Base-by-base conservation (phyloP, 2,113 vertebrate species). In the Ellobius talpinus region DNA sequence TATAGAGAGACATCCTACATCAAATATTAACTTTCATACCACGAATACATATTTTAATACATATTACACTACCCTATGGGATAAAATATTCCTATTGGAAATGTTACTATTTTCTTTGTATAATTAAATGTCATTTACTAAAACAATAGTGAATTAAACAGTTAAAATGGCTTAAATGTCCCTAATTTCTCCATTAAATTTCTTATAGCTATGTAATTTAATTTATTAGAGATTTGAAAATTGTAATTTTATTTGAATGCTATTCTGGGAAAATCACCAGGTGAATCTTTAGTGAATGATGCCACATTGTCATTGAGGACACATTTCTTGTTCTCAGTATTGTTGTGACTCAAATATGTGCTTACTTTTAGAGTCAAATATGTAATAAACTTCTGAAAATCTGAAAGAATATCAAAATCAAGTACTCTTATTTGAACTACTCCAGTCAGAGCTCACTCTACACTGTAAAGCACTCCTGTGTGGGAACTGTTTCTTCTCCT, bases 181-280 rank as follows among this genome's bases (percentile, higher is more conserved):
- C 45, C 33, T 90, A 84, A 70, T 3, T 63, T 81, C 14, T 10
- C 42, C 3, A 47, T 50, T 63, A 58, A 88, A 91, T 16, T 65
- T 1, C 17, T 86, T 88, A 10, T 74, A 39, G 65, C 45, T 50
- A 63, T 63, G 31, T 47, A 74, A 39, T 55, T 78, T 61, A 77
- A 39, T 66, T 74, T 65, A 76, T 82, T 76, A 31, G 17, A 47
- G 36, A 65, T 74, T 96, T 55, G 23, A 70, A 52, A 21, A 72
- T 19, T 26, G 24, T 63, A 85, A 85, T 4, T 7, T 61, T 31
- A 65, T 85, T 85, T 42, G 14, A 79, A 42, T 66, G 31, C 92
- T 4, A 92, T 93, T 92, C 39, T 24, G 72, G n/a, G 84, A 89
- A 96, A 87, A 33, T 90, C 36, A 78, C 39, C 55, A 11, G 70